Evolutionary conservation across 2,888 invertebrate species (phyloP).

Genomic region (Drosophila eohydei): DNA sequence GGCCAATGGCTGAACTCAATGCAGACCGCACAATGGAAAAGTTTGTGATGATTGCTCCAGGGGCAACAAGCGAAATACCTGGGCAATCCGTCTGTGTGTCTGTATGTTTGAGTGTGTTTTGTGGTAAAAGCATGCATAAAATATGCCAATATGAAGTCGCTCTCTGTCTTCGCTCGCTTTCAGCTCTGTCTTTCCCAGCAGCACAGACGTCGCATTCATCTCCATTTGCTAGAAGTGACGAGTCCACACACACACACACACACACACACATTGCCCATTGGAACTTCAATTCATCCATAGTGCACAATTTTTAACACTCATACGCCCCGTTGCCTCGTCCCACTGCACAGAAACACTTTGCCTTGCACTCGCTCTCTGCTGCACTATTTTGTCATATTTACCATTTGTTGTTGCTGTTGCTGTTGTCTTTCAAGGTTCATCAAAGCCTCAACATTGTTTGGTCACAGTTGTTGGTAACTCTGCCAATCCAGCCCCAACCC

Average conservation of each 20-base stretch:
- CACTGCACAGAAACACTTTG: slow-evolving; percentile 41
- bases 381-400: slow-evolving; percentile 71
- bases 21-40: slow-evolving; percentile 31
- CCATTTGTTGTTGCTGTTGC: slow-evolving; percentile 34
- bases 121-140: slow-evolving; percentile 74
- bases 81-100: slow-evolving; percentile 18
- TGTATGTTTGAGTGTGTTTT: slow-evolving; percentile 38
- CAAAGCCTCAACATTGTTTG: slow-evolving; percentile 79
- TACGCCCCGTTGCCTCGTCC: slow-evolving; percentile 64
- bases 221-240: slow-evolving; percentile 77
- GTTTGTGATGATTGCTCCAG: slow-evolving; percentile 35
- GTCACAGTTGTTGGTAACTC: slow-evolving; percentile 71
- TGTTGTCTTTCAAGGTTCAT: slow-evolving; percentile 75
- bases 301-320: slow-evolving; percentile 77
- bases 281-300: slow-evolving; percentile 73
- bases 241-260: slow-evolving; percentile 33
- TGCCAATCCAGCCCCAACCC: slow-evolving; percentile 30
- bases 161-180: slow-evolving; percentile 5
- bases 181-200: slow-evolving; percentile 41
- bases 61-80: slow-evolving; percentile 16
- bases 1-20: slow-evolving; percentile 14
- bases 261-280: slow-evolving; percentile 46
- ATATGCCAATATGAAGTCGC: slow-evolving; percentile 69
- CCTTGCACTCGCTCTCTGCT: slow-evolving; percentile 28
- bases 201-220: slow-evolving; percentile 72